Conservation (phyloP, 1,140 invertebrate species). For the Meloidogyne floridensis region DNA sequence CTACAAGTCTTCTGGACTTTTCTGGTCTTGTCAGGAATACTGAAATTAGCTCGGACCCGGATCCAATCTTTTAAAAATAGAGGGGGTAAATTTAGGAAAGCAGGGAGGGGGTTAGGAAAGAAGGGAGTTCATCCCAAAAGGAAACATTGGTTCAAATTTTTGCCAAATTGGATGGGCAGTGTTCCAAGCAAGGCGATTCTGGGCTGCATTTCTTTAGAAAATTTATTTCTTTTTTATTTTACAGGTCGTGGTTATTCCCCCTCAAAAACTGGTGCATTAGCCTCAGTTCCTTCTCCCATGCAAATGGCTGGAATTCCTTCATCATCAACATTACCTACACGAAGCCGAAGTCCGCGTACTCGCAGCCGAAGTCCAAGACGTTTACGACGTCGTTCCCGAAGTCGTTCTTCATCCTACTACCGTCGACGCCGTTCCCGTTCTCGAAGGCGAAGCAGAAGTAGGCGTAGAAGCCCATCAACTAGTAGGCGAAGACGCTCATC, state of each 20-base stretch:
- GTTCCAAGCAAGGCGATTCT: too few species aligned
- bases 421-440: constrained; percentile 46
- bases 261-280: neutral
- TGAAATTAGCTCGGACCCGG: too few species aligned
- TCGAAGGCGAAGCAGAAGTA: constrained; percentile 33
- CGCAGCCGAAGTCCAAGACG: neutral
- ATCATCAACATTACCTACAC: neutral
- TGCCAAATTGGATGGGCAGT: too few species aligned
- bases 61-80: too few species aligned
- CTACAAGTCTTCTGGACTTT: too few species aligned
- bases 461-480: constrained; percentile 14
- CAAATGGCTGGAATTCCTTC: neutral
- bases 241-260: constrained; percentile 28
- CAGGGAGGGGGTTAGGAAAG: too few species aligned
- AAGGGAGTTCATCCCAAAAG: too few species aligned
- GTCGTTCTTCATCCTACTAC: constrained; percentile 41
- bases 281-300: neutral
- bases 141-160: too few species aligned
- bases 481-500: constrained; percentile 30
- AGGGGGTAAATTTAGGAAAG: too few species aligned
- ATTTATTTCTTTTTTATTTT: neutral
- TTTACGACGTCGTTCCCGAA: constrained; percentile 17
- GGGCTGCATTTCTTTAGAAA: too few species aligned
- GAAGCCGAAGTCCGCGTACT: constrained; percentile 7
- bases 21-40: too few species aligned